Conservation (phyloP, 2,888 invertebrate species). For the Abscondita cerata region DNA sequence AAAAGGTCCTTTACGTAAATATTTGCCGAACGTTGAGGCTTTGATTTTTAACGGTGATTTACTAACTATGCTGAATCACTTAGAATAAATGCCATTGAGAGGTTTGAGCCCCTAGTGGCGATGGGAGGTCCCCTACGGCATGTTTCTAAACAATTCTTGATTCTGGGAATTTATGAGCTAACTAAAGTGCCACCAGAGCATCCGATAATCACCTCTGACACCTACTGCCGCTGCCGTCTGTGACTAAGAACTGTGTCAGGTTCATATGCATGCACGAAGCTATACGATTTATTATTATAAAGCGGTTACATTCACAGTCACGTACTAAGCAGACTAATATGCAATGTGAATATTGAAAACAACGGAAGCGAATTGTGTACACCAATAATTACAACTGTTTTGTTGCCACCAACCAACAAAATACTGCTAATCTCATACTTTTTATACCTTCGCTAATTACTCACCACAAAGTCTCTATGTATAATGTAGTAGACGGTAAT, state of each 20-base stretch:
- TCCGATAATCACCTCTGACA: conserved; percentile 37
- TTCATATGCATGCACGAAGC: conserved; percentile 55
- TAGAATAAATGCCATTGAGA: conserved; percentile 43
- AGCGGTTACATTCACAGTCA: conserved; percentile 57
- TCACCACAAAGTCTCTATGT: neutral
- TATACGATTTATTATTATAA: conserved; percentile 55
- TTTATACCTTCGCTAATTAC: conserved; percentile 8
- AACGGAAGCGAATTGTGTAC: conserved; percentile 51
- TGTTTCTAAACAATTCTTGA: conserved; percentile 53
- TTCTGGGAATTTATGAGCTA: conserved; percentile 36
- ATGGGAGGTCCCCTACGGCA: conserved; percentile 54
- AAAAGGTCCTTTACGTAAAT: conserved; percentile 55
- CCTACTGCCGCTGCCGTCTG: conserved; percentile 35
- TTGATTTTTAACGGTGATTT: conserved; percentile 54
- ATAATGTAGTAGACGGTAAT: neutral
- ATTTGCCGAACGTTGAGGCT: conserved; percentile 56
- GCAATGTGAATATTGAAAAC: conserved; percentile 52
- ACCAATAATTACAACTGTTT: conserved; percentile 25
- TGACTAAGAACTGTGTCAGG: conserved; percentile 55
- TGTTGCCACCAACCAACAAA: conserved; percentile 18
- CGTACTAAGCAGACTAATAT: conserved; percentile 53
- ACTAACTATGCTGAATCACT: conserved; percentile 54
- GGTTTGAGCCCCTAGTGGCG: conserved; percentile 39
- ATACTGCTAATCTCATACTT: conserved; percentile 4
- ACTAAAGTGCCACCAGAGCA: conserved; percentile 31